Conservation (phyloP, 53 echinoderm and acorn worm genomes). For the Henricia sp. region DNA sequence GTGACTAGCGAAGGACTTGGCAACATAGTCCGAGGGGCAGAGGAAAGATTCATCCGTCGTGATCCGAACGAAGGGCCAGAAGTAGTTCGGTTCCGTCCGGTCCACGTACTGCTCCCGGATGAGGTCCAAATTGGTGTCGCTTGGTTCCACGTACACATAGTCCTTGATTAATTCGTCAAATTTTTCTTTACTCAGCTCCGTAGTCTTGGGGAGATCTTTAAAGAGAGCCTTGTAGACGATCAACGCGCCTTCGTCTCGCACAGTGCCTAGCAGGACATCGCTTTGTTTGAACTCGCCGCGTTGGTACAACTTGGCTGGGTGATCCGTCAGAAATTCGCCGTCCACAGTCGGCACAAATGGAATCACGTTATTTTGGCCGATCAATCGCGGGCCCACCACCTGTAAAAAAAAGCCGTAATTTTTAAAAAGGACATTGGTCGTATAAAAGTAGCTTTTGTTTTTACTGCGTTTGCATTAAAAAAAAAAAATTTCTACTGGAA, state of each 20-base stretch:
- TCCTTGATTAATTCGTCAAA: neutral
- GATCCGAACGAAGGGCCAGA: constrained; percentile 62
- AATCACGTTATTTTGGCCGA: constrained; percentile 25
- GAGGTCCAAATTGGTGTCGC: constrained; percentile 14
- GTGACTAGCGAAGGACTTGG: constrained; percentile 50
- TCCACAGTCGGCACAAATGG: constrained; percentile 65
- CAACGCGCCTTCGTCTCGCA: constrained; percentile 58
- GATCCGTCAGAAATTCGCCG: constrained; percentile 51
- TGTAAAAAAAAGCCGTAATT: too few relatives aligned
- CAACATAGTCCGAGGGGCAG: constrained; percentile 66
- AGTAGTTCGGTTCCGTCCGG: constrained; percentile 48
- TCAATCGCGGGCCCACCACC: too few relatives aligned
- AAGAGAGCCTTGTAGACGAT: constrained; percentile 44
- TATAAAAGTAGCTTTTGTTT: too few relatives aligned
- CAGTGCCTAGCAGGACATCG: constrained; percentile 62
- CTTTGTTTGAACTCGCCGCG: constrained; percentile 55
- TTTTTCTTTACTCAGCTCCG: neutral
- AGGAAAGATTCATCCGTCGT: constrained; percentile 59
- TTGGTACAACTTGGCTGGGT: constrained; percentile 40
- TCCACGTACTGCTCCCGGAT: constrained; percentile 66
- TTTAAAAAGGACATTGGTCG: too few relatives aligned
- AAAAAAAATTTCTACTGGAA: too few relatives aligned
- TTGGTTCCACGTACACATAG: neutral
- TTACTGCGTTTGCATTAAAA: too few relatives aligned
- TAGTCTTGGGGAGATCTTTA: neutral